Conservation (phyloP, 2,888 invertebrate genomes). For the Leptopterna dolabrata region DNA sequence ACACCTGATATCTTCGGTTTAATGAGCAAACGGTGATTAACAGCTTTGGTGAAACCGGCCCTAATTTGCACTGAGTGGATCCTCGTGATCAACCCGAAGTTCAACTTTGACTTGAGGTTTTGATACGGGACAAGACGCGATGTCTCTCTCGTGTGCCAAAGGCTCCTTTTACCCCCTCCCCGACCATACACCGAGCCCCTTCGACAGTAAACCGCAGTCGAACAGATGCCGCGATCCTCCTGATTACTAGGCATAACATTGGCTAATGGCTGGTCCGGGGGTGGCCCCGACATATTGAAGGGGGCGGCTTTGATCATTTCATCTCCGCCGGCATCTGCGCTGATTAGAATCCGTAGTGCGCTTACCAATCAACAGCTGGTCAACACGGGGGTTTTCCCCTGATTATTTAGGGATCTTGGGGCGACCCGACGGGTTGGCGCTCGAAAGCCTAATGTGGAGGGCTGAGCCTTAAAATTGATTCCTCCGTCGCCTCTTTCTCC, state of each 20-base stretch:
- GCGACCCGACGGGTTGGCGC: background rate
- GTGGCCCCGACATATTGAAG: slow-evolving; percentile 24
- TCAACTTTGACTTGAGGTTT: background rate
- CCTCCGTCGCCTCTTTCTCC: too few species aligned
- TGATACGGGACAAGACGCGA: background rate
- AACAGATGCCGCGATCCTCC: slow-evolving; percentile 21
- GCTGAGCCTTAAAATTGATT: too few species aligned
- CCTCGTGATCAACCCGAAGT: background rate
- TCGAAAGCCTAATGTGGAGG: background rate
- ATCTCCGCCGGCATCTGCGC: slow-evolving; percentile 32
- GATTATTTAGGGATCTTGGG: background rate
- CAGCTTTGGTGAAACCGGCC: too few species aligned
- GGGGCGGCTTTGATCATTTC: slow-evolving; percentile 31
- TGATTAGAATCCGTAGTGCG: slow-evolving; percentile 30
- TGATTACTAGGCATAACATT: slow-evolving; percentile 44
- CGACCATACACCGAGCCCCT: background rate
- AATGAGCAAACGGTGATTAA: too few species aligned
- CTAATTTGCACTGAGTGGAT: background rate
- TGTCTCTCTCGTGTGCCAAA: background rate
- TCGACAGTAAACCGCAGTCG: background rate
- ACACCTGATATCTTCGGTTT: too few species aligned
- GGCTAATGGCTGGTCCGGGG: slow-evolving; percentile 26
- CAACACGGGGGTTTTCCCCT: background rate
- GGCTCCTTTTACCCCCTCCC: background rate
- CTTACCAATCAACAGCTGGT: slow-evolving; percentile 41